Conservation (phyloP, 2,113 vertebrate species). For the Hypocryptadius cinnamomeus region DNA sequence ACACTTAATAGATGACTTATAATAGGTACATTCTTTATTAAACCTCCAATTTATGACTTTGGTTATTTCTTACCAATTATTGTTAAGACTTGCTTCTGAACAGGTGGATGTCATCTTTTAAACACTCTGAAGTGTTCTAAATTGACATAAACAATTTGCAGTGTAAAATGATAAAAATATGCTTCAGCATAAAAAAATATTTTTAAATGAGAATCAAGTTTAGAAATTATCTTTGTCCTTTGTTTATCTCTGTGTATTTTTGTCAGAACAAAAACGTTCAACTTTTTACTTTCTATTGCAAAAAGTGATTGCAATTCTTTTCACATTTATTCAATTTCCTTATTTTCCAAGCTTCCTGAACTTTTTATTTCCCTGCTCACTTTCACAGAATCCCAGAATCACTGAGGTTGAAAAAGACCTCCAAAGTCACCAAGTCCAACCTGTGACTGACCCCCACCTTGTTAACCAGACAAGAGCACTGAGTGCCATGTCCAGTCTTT, state of each 20-base stretch:
- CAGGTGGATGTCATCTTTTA: background rate
- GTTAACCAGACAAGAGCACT: background rate
- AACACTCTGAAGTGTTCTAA: background rate
- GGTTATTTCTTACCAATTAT: background rate
- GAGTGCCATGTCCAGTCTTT: rapidly evolving
- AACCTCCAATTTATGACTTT: background rate
- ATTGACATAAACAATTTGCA: background rate
- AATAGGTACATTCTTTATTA: background rate
- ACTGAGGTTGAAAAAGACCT: background rate
- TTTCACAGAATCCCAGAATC: background rate
- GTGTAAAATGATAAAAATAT: background rate
- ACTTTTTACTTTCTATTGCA: background rate
- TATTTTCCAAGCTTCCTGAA: background rate
- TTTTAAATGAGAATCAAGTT: background rate
- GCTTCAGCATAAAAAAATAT: background rate
- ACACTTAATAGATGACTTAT: background rate
- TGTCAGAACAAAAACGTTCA: background rate
- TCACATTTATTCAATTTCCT: background rate
- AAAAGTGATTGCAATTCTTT: background rate
- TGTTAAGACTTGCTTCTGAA: background rate
- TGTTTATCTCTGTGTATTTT: background rate
- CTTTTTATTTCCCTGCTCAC: background rate
- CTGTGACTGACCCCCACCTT: background rate
- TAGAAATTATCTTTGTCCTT: background rate
- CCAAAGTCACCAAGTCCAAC: no score